Base-by-base conservation (phyloP, 2,888 invertebrate genomes). In the Artemia sinica region DNA sequence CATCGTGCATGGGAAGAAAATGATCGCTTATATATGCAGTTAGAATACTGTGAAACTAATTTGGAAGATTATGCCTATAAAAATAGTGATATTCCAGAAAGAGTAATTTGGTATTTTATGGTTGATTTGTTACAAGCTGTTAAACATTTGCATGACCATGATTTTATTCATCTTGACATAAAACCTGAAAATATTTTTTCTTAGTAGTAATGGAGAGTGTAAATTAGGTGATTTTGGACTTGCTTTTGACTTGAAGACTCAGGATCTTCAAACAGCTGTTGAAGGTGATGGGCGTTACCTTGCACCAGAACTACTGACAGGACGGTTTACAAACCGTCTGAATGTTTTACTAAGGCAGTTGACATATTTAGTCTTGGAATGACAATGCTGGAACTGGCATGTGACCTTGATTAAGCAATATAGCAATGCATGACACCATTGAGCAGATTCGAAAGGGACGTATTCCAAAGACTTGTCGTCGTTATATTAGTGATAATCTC, bases 221-320 rank as follows among this genome's bases (percentile, higher is more conserved):
- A 88, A 89, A 76, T 78, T 89, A 5, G 84, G 84, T 58, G 88
- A 89, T 77, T 88, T 89, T 77, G 88, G 88, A 12, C 79, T 88
- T 13, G 82, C 87, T 13, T 79, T 85, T 49, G 85, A 87, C 76
- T 75, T 86, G 50, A 81, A 82, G 69, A 80, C 80, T 76, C 80
- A 72, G 69, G 51, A 67, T 50, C 66, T 41, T 18, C 50, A 50
- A 14, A 18, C 9, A 67, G 82, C 82, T 12, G 82, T 82, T 9
- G 87, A 88, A 77, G 88, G 89, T 0, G 89, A 89, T 77, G 83
- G 85, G 0, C 84, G 85, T 72, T 89, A 89, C 76, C 78, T 89
- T 73, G 87, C 88, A 0, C 82, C 84, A 49, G 88, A 89, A 79
- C 79, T 87, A 28, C 78, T 88, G 75, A 80, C 83, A 71, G 83